Evolutionary conservation across 2,888 invertebrate species (phyloP), one percentile per base, ranked within the genome.

Genomic region (Drosophila kambysellisi): DNA sequence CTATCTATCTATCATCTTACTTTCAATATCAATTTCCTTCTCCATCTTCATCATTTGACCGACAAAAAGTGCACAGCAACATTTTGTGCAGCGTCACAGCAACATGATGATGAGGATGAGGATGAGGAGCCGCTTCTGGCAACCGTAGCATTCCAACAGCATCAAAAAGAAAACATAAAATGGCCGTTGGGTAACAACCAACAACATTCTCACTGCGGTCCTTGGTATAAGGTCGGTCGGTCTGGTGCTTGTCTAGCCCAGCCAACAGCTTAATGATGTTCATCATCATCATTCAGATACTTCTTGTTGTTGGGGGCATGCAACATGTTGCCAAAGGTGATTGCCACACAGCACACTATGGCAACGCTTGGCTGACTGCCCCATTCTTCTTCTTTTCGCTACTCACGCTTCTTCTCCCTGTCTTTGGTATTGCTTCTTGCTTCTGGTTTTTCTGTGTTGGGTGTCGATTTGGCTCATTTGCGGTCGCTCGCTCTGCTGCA

Each of bases 241-340:
- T 83, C 83, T 88, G 83, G 60, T 50, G 78, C 70, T 81, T 79
- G 83, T 88, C 89, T 84, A 81, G 83, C 83, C 83, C 25, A 78
- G 89, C 73, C 83, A 30, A 12, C 43, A 33, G 64, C 37, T 29
- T 50, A 37, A 70, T 76, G 70, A 64, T 41, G 46, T 39, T 60
- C 53, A 71, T 54, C 25, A 50, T 50, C n/a, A 25, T 39, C 56
- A 30, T 56, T n/a, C 39, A 29, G 17, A 56, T 12, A n/a, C 6
- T 29, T 30, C 35, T 53, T 62, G 29, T 35, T 58, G 59, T 43
- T 62, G 51, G 15, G 51, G 29, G 48, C 77, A 70, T 63, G 79
- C 79, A 81, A 79, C 81, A 78, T 80, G 72, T 66, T 80, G 76
- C 76, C 59, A 64, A 74, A 63, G 80, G 51, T 56, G 46, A 46